phyloP scores from a whole-genome alignment of 1,140 invertebrate species.

The Geopemphigus sp. region DNA sequence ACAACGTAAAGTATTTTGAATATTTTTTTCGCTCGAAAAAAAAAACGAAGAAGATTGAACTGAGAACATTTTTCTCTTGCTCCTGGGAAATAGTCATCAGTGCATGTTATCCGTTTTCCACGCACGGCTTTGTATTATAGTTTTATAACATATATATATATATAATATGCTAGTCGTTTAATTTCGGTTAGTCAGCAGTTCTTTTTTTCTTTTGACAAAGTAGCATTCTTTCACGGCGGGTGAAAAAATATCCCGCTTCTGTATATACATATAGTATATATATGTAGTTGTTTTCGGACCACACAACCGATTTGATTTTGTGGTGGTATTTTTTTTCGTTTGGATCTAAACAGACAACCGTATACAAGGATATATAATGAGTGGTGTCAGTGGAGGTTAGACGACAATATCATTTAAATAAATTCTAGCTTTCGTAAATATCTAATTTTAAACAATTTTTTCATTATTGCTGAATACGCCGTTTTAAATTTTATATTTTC shows the following conservation, averaged over 20 bases:
- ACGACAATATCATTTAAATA: too few species aligned
- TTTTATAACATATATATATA: too few species aligned
- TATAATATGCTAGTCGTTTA: slow-evolving; percentile 8
- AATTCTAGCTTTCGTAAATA: too few species aligned
- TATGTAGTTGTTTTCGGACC: slow-evolving; percentile 5
- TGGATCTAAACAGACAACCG: not conserved
- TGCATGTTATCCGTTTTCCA: slow-evolving; percentile 21
- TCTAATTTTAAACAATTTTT: too few species aligned
- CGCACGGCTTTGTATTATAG: slow-evolving; percentile 5
- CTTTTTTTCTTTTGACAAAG: slow-evolving; percentile 12
- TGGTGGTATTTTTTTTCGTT: not conserved
- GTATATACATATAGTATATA: not conserved
- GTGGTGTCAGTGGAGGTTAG: not conserved
- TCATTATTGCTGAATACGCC: too few species aligned
- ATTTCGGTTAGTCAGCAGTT: slow-evolving; percentile 45
- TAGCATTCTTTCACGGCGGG: slow-evolving; percentile 22
- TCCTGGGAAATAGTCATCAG: not conserved
- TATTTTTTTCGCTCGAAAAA: not conserved
- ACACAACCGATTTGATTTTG: slow-evolving; percentile 4
- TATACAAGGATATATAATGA: not conserved
- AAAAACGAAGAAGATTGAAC: not conserved
- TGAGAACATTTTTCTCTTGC: not conserved
- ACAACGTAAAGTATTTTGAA: slow-evolving; percentile 1
- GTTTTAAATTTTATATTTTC: too few species aligned
- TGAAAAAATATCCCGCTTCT: slow-evolving; percentile 5